phyloP scores from a whole-genome alignment of 2,888 invertebrate genomes.

The Agrotis clavis region DNA sequence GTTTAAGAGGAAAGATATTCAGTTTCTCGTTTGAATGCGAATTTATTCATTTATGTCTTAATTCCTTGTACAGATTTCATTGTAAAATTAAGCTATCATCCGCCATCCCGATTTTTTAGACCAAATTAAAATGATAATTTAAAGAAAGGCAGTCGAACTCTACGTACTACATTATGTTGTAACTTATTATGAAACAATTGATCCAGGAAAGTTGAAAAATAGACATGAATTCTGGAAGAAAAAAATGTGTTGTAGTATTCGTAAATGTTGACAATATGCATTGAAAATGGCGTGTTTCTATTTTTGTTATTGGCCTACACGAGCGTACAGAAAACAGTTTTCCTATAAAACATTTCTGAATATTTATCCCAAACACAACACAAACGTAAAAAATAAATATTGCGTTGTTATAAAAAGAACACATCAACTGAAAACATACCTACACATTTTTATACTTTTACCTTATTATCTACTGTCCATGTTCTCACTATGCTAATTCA shows the following conservation, averaged over 20 bases:
- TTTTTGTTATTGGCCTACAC: background rate
- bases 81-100: too few species aligned
- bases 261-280: constrained; percentile 1
- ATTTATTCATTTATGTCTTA: background rate
- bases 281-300: constrained; percentile 4
- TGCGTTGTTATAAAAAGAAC: background rate
- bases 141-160: too few species aligned
- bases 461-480: background rate
- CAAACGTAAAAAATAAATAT: background rate
- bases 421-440: background rate
- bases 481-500: background rate
- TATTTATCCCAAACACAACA: background rate
- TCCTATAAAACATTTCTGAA: too few species aligned
- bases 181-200: background rate
- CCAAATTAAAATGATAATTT: too few species aligned
- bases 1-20: background rate
- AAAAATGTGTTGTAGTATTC: too few species aligned
- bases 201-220: background rate
- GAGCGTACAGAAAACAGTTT: too few species aligned
- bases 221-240: background rate
- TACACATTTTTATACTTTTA: background rate
- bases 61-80: background rate
- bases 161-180: background rate
- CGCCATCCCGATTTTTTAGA: too few species aligned
- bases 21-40: background rate